Evolutionary conservation across 1,140 invertebrate species (phyloP).

Genomic region (Battus philenor): DNA sequence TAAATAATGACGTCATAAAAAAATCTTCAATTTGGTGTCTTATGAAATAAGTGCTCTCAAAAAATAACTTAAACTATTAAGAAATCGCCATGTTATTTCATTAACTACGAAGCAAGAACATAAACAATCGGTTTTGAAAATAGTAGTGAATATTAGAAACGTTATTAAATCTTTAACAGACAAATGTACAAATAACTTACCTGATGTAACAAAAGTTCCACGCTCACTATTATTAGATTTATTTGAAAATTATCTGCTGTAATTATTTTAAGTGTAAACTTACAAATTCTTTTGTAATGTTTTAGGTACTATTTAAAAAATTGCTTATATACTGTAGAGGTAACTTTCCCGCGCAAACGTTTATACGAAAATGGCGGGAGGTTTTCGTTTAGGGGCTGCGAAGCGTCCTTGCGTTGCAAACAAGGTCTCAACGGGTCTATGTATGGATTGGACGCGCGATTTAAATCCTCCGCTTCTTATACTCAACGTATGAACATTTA

Average conservation of each 20-base stretch:
- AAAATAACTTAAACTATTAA: too few relatives aligned
- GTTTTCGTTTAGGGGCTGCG: slow-evolving; percentile 52
- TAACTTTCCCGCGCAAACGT: slow-evolving; percentile 47
- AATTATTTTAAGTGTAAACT: slow-evolving; percentile 2
- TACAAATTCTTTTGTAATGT: slow-evolving; percentile 11
- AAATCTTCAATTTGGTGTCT: too few relatives aligned
- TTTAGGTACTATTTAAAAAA: slow-evolving; percentile 5
- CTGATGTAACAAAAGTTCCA: slow-evolving; percentile 9
- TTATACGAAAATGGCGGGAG: slow-evolving; percentile 54
- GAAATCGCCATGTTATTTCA: too few relatives aligned
- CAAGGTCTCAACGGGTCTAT: slow-evolving; percentile 61
- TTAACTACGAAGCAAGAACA: too few relatives aligned
- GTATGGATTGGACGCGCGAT: slow-evolving; percentile 56
- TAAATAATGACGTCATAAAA: too few relatives aligned
- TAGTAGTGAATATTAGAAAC: too few relatives aligned
- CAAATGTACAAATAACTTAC: slow-evolving; percentile 12
- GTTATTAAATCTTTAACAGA: too few relatives aligned
- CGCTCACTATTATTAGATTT: slow-evolving; percentile 13
- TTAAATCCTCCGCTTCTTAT: slow-evolving; percentile 61
- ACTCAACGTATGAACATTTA: slow-evolving; percentile 47
- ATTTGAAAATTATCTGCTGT: slow-evolving; percentile 7
- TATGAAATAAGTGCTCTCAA: too few relatives aligned
- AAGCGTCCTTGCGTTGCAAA: slow-evolving; percentile 59
- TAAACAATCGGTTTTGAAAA: too few relatives aligned
- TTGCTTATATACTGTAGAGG: slow-evolving; percentile 21